Base-by-base conservation (phyloP, 2,113 vertebrate species). In the Labeo catla region DNA sequence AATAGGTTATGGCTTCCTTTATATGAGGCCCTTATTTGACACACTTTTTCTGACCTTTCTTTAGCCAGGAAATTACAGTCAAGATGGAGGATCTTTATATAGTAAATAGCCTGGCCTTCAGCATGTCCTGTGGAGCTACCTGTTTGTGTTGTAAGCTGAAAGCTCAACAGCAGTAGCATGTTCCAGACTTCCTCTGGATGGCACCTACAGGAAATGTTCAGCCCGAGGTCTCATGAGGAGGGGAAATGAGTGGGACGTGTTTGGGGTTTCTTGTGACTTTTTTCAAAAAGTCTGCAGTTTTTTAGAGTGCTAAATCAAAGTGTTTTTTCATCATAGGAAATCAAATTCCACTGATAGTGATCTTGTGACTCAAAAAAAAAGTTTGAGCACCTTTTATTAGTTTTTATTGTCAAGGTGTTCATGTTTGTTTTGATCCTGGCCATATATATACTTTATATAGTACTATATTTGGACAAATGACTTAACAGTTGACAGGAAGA, bases 131-230 rank as follows among this genome's bases (percentile, higher is more conserved):
- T 57, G 88, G 15, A 84, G 47, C 81, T 83, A 90, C 76, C 59
- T 89, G 77, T 90, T 89, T 91, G 88, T 92, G 90, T 89, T 91
- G 84, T 87, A 63, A 80, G 89, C 87, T 87, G 81, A 81, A 93
- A 92, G 83, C 81, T 89, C 91, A 93, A 91, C 92, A 88, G 87
- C 89, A 92, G 90, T 86, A 92, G 90, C 93, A 91, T 87, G 91
- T 90, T 90, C 91, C 92, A 91, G 91, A 93, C 91, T 94, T 94
- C 93, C 93, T 92, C 61, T 92, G 89, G 88, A 91, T 92, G 92
- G 87, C 91, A 93, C 93, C 91, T 91, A 91, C 93, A 94, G 94
- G 93, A 94, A 93, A 89, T 90, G 78, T 83, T 89, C 81, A 88
- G 83, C 90, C 89, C 79, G 81, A 85, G 87, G 83, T 89, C 91